phyloP scores from a whole-genome alignment of 2,797 vertebrate genomes.

The Margarornis squamiger region DNA sequence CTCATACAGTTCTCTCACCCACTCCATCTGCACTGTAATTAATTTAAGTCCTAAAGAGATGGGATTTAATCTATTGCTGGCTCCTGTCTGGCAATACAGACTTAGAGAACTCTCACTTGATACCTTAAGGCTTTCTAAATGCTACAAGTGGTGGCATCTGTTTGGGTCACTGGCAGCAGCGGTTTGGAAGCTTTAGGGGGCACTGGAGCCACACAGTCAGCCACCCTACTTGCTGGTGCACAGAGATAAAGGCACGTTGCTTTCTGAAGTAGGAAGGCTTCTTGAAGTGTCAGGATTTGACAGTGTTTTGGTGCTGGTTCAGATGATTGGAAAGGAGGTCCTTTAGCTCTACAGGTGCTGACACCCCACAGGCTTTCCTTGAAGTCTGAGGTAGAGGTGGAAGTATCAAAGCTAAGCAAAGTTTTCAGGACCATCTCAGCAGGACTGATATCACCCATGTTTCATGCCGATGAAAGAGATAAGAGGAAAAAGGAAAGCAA shows the following conservation, averaged over 20 bases:
- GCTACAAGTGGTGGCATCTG: neutral
- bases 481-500: neutral
- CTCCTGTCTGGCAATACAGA: neutral
- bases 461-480: neutral
- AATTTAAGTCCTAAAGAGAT: neutral
- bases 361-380: neutral
- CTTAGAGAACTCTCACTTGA: neutral
- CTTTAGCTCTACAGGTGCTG: neutral
- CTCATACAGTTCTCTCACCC: neutral
- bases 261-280: neutral
- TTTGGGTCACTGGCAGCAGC: neutral
- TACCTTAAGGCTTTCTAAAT: neutral
- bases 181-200: neutral
- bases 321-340: neutral
- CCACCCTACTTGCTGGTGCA: neutral
- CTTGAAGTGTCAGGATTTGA: neutral
- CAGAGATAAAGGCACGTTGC: neutral
- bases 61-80: neutral
- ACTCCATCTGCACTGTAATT: neutral
- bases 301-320: neutral
- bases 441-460: neutral
- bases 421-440: neutral
- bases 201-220: neutral
- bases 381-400: neutral
- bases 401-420: constrained; percentile 5